Evolutionary conservation across 2,113 vertebrate species (phyloP).

Genomic region (Bubo bubo): DNA sequence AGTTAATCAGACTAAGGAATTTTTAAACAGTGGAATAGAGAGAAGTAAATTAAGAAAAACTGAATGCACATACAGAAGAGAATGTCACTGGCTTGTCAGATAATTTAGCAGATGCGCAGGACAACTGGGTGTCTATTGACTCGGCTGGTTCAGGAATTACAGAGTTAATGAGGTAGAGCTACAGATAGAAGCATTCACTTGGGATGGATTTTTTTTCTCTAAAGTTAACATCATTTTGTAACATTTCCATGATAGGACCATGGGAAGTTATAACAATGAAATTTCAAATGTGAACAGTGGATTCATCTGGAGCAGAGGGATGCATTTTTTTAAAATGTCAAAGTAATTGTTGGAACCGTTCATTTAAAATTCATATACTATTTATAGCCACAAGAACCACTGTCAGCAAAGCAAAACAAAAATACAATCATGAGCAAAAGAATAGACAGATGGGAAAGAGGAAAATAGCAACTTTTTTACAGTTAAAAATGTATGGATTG

Average conservation of each 20-base stretch:
- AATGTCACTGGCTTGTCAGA: background rate
- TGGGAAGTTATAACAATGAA: background rate
- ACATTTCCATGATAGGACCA: background rate
- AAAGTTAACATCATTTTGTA: background rate
- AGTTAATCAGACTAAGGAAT: background rate
- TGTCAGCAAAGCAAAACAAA: background rate
- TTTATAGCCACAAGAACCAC: background rate
- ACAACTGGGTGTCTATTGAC: background rate
- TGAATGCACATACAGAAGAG: background rate
- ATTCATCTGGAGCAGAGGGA: background rate
- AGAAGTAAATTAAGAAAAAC: background rate
- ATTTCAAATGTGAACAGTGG: background rate
- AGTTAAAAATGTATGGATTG: background rate
- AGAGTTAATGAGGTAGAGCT: background rate
- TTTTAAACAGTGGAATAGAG: background rate
- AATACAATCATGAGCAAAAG: background rate
- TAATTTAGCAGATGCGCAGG: background rate
- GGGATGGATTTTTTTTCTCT: background rate
- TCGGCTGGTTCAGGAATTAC: background rate
- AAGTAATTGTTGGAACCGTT: background rate
- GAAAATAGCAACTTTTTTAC: background rate
- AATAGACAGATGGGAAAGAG: background rate
- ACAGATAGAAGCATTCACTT: background rate
- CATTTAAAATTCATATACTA: background rate
- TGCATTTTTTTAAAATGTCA: background rate